A percentile compares a stretch with the other conserved stretches of the same genome.
phyloP scores from a whole-genome alignment of 1,140 invertebrate species.

The Drosophila bocki region DNA sequence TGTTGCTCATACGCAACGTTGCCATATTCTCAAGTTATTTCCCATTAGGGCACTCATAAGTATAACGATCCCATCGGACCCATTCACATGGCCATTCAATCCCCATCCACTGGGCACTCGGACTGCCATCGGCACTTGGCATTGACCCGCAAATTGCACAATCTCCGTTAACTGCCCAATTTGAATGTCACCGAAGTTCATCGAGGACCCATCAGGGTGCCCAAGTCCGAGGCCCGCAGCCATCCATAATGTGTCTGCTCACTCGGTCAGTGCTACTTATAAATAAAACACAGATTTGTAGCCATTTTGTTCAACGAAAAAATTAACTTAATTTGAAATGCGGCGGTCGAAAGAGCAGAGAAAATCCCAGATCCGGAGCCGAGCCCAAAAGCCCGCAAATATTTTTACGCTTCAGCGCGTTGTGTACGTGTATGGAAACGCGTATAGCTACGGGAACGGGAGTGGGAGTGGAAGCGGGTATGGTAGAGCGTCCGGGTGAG shows the following conservation, averaged over 20 bases:
- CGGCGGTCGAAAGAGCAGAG: conserved; percentile 10
- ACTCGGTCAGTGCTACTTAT: conserved; percentile 52
- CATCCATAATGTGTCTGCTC: conserved; percentile 53
- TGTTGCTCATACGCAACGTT: conserved; percentile 28
- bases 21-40: conserved; percentile 19
- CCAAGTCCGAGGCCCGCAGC: conserved; percentile 6
- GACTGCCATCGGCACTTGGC: conserved; percentile 31
- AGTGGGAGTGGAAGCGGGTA: not conserved
- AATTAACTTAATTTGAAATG: conserved; percentile 69
- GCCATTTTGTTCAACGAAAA: conserved; percentile 45
- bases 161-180: conserved; percentile 65
- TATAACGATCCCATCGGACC: conserved; percentile 28
- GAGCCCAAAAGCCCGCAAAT: conserved; percentile 61
- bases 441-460: conserved; percentile 6
- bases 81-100: conserved; percentile 40
- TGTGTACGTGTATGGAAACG: conserved; percentile 17
- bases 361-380: conserved; percentile 26
- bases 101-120: conserved; percentile 30
- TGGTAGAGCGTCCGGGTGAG: not conserved
- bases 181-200: conserved; percentile 57
- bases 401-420: conserved; percentile 67
- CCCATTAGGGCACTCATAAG: conserved; percentile 27
- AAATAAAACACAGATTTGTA: conserved; percentile 74
- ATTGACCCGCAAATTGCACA: conserved; percentile 66
- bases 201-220: conserved; percentile 37